phyloP scores from a whole-genome alignment of 2,797 vertebrate species.

The Catharus ustulatus region DNA sequence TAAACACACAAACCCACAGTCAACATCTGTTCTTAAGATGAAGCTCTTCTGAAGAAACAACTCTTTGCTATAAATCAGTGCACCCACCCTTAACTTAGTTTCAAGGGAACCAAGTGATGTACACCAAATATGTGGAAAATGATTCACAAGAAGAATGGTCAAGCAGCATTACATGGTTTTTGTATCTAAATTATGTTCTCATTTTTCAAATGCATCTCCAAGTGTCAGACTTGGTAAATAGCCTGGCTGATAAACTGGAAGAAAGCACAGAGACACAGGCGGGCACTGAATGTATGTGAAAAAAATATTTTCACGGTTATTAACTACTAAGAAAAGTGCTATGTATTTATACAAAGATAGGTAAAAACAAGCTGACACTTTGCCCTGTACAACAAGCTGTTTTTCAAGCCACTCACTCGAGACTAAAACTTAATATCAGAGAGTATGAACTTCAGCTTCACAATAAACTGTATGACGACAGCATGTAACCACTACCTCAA shows the following conservation, averaged over 20 bases:
- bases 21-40: neutral
- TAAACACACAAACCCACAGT: neutral
- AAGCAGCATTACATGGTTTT: neutral
- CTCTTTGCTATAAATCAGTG: neutral
- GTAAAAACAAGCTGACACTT: neutral
- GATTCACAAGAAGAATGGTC: neutral
- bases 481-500: neutral
- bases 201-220: neutral
- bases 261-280: neutral
- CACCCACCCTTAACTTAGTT: neutral
- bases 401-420: neutral
- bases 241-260: neutral
- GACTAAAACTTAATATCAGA: neutral
- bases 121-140: neutral
- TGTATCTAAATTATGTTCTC: neutral
- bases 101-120: neutral
- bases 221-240: neutral
- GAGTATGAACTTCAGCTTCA: neutral
- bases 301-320: neutral
- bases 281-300: neutral
- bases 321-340: neutral
- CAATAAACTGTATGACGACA: neutral
- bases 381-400: neutral
- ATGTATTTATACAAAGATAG: neutral
- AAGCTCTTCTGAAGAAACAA: neutral